Base-by-base conservation (phyloP, 2,113 vertebrate genomes). In the Uropsilus gracilis region DNA sequence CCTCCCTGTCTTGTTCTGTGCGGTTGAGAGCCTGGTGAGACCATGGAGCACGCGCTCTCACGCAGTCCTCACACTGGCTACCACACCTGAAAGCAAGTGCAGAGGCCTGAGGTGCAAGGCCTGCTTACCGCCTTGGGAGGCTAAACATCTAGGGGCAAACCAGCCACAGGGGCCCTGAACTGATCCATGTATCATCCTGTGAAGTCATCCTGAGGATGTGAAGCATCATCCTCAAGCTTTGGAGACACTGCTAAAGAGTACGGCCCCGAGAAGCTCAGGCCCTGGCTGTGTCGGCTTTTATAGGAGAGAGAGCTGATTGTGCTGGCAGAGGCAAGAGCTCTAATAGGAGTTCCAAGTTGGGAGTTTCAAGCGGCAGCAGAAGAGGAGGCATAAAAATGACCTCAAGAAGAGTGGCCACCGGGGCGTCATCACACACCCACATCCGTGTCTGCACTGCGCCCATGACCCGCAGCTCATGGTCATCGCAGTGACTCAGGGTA, bases 51-150 rank as follows among this genome's bases (percentile, higher is more conserved):
- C 68, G 71, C 30, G 0, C 39, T 55, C 50, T 16, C 9, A 28
- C 8, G 4, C 0, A 0, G 14, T 13, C 5, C 4, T 46, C 80
- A 39, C 44, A 22, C 20, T n/a, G 3, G 1, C 24, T 61, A 5
- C 28, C n/a, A 2, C 34, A 76, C 4, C 10, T 24, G 1, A 8
- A 71, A 55, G 44, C 61, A 28, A 28, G 78, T 20, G 11, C 69
- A 26, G 4, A 42, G 61, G 92, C 55, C 84, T 22, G 1, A 2
- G 80, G 34, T 7, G 2, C 66, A 32, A 48, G 71, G 20, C 20
- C 3, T 4, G 46, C 63, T 46, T 28, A 48, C 75, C 20, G 28
- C n/a, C 30, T 37, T 37, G 0, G 20, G 59, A 88, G 50, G 22
- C 30, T 17, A 0, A 0, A 44, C 3, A 5, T 68, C 22, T n/a